Evolutionary conservation across 2,113 vertebrate genomes (phyloP), one percentile per base, ranked within the genome.

Genomic region (Tautogolabrus adspersus): DNA sequence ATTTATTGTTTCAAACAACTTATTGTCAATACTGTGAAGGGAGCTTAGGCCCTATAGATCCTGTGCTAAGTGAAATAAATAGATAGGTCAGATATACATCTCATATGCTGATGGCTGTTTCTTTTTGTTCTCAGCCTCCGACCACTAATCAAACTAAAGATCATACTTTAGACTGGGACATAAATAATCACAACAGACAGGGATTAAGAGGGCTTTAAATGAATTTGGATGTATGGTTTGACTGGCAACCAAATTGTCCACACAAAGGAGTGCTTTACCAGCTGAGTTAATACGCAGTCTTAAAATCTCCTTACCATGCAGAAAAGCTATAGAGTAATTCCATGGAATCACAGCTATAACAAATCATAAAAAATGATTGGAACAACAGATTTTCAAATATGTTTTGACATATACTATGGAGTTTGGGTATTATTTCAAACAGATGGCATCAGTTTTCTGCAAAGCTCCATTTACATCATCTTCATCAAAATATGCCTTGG

Each of bases 21-120:
- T 55, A 22, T 19, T 62, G n/a, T 19, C 47, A 49, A 49, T 49
- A 60, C 21, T 49, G n/a, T 30, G 19, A 73, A 15, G 40, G 8
- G n/a, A 46, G 21, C 55, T 62, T 61, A 62, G 7, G 70, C 23
- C 19, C 21, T 34, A 80, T 44, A 87, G 86, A 26, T 88, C 66
- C 67, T 57, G 5, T 61, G 49, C 10, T 54, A 84, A 83, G 30
- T 16, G 38, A 70, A 81, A 84, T 69, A 86, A 81, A 85, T 47
- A 8, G 6, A 0, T n/a, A 55, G 16, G 66, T 72, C 59, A 56
- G 47, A 19, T 51, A n/a, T 51, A 10, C 3, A 18, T 52, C 26
- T 61, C 6, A 47, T 16, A 16, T 16, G 46, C 46, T 47, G 46
- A 47, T 18, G 47, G 15, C 23, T 47, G 8, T 26, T 5, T 8